Evolutionary conservation across 2,888 invertebrate genomes (phyloP).

Genomic region (Malthinus seriepunctatus): DNA sequence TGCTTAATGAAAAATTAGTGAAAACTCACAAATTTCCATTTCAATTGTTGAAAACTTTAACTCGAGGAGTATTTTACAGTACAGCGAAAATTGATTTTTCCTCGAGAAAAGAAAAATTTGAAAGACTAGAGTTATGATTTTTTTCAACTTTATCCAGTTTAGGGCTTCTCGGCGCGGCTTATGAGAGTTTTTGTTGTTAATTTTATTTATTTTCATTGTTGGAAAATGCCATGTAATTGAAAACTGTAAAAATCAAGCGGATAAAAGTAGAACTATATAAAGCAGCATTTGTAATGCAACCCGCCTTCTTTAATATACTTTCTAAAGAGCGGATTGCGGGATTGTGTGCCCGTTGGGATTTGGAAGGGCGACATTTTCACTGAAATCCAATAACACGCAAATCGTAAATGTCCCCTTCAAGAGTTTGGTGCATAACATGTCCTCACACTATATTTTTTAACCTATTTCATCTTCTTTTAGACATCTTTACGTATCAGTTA

Average conservation of each 20-base stretch:
- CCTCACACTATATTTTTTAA: conserved; percentile 26
- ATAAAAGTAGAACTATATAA: conserved; percentile 17
- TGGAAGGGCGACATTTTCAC: conserved; percentile 36
- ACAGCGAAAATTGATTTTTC: no score
- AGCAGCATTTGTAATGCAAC: conserved; percentile 29
- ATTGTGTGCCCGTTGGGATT: conserved; percentile 31
- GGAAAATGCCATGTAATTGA: conserved; percentile 19
- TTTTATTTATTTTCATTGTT: conserved; percentile 1
- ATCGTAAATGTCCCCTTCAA: conserved; percentile 37
- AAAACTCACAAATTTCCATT: no score
- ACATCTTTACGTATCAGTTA: conserved; percentile 23
- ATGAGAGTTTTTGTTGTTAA: not conserved
- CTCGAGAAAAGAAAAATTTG: no score
- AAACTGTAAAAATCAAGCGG: conserved; percentile 25
- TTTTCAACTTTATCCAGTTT: no score
- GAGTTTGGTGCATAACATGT: conserved; percentile 37
- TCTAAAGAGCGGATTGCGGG: conserved; percentile 35
- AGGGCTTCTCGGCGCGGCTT: not conserved
- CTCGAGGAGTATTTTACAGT: no score
- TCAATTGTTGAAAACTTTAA: no score
- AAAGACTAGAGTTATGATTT: no score
- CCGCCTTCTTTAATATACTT: conserved; percentile 36
- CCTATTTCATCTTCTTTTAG: conserved; percentile 30
- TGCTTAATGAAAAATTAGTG: no score
- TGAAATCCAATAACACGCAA: conserved; percentile 40